Evolutionary conservation across 1,140 invertebrate species (phyloP), one percentile per base, ranked within the genome.

Genomic region (Dinoponera quadriceps): DNA sequence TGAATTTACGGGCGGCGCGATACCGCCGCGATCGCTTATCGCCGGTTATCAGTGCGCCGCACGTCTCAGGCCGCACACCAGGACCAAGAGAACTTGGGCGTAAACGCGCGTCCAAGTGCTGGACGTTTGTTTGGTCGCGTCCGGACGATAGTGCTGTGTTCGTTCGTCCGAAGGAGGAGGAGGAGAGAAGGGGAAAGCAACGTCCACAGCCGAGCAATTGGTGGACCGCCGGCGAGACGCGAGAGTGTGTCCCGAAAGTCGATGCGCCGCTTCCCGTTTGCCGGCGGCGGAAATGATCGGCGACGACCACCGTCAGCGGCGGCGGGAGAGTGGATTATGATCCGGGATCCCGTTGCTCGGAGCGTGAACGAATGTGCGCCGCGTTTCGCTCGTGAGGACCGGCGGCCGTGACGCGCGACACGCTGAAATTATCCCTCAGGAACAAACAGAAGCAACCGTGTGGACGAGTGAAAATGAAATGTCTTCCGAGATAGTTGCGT

Each of bases 401-500:
- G 62, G n/a, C 44, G 38, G 72, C n/a, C 60, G 22, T 49, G 60
- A 27, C 68, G 55, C 16, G 74, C 55, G 14, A 20, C 60, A 69
- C 59, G 55, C 68, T 51, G 71, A 82, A 82, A 82, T 82, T 82
- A 62, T 82, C 57, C 69, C 44, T 69, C 55, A 5, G 51, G 78
- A 57, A 74, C 66, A 72, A 54, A 65, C 69, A 63, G 75, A 60
- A 69, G 33, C 74, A 80, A 84, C 62, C 57, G 72, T 82, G 83
- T 82, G 83, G 66, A 88, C 75, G 78, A 85, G 66, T 63, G 72
- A 82, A 88, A 88, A 88, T 92, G 90, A 92, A 90, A 92, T 89
- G 92, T 92, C 91, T 92, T 92, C 90, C 91, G 90, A 91, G 91
- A 91, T 91, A 92, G 91, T 90, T 91, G 86, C 87, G 85, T 83